Base-by-base conservation (phyloP, 1,140 invertebrate genomes). In the Metaphire vulgaris region DNA sequence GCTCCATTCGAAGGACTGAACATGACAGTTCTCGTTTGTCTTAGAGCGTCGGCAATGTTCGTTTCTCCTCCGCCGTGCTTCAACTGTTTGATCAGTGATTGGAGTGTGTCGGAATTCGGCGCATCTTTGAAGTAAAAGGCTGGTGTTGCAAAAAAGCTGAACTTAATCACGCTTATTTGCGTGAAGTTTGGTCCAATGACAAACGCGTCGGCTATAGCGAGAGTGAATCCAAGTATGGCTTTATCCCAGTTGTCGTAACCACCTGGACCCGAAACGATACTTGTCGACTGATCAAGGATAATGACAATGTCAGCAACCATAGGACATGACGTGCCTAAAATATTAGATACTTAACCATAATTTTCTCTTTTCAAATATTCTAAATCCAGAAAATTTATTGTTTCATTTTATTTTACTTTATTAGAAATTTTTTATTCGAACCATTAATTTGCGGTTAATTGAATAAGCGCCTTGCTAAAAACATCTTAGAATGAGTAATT, bases 41-140 rank as follows among this genome's bases (percentile, higher is more conserved):
- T 56, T 21, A 73, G 28, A 26, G 32, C 72, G 6, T 33, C 72
- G 0, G 72, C 72, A 56, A 73, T 73, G 32, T 73, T 73, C 41
- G 72, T 73, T 30, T 73, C 72, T 73, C 72, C 72, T 26, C 72
- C 72, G 28, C 16, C 33, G 28, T 41, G 33, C 15, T 73, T 34
- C 16, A 73, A 26, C 28, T 15, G 26, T 73, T 28, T 41, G 28
- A 73, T 73, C 32, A 34, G 32, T n/a, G 1, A 0, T 33, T 73
- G 28, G 32, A 73, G 41, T 0, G 0, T 26, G 26, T 31, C 33
- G 41, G 33, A 41, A n/a, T 34, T 41, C n/a, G 56, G 32, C 32
- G 33, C 15, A 28, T 28, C 1, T 2, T 73, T 73, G 32, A 73
- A 41, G 28, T 73, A 29, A 16, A 73, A 41, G 33, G 33, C n/a